Percentiles rank a stretch among this genome's conserved stretches.
These are phyloP conservation scores for Polypterus senegalus DNA, from an alignment of 2,113 vertebrate species.

Conservation along the genomic window DNA sequence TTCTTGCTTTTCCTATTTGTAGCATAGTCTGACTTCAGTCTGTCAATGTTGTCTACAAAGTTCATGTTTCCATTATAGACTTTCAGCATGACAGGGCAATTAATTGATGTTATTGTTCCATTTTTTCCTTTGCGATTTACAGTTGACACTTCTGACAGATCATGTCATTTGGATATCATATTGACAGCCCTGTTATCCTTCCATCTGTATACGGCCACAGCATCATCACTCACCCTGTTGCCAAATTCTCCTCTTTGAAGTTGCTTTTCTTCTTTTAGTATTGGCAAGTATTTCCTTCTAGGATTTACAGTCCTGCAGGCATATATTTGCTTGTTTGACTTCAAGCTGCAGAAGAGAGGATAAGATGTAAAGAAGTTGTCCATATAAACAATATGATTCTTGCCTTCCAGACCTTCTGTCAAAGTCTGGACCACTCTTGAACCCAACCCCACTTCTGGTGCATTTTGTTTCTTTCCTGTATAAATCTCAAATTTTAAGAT, in stretches of 20 bases:
- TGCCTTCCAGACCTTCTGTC: neutral
- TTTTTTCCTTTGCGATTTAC: neutral
- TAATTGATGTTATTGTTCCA: neutral
- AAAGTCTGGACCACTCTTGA: neutral
- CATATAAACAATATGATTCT: neutral
- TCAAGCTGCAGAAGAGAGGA: too few relatives aligned
- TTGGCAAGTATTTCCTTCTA: neutral
- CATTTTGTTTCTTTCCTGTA: neutral
- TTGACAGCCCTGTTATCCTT: neutral
- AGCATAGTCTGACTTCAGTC: neutral
- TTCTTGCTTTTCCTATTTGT: neutral
- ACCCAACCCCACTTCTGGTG: neutral
- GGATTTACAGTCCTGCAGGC: neutral
- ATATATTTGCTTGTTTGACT: neutral
- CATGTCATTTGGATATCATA: neutral
- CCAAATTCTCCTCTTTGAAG: neutral
- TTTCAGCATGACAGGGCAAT: too few relatives aligned
- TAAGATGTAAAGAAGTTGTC: too few relatives aligned
- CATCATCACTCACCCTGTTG: neutral
- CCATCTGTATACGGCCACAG: neutral
- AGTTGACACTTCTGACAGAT: neutral
- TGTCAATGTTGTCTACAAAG: neutral
- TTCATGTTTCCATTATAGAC: neutral
- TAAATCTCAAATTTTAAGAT: neutral
- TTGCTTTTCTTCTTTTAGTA: neutral